Percentiles rank a stretch among this genome's conserved stretches.
Conservation (phyloP, 2,113 vertebrate genomes). For the Lanius ludovicianus region DNA sequence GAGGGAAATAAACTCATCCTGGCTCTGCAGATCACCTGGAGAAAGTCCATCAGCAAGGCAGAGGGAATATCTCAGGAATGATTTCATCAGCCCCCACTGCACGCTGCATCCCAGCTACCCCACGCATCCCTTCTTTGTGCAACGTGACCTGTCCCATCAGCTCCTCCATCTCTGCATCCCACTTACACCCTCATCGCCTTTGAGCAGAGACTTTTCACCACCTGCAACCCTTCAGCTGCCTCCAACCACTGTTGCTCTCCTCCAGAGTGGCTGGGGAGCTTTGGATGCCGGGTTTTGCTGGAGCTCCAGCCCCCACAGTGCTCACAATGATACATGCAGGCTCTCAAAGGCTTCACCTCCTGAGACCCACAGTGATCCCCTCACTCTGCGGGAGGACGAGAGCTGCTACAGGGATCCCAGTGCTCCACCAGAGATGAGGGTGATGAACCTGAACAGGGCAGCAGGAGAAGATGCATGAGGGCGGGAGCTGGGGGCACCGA, state of each 20-base stretch:
- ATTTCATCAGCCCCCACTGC: rapidly evolving
- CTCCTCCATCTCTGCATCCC: background rate
- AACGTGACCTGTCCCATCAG: rapidly evolving
- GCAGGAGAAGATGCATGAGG: background rate
- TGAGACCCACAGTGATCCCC: background rate
- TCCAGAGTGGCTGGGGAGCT: background rate
- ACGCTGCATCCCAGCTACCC: rapidly evolving
- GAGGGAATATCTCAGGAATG: rapidly evolving
- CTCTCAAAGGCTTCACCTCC: background rate
- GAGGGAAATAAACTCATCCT: background rate
- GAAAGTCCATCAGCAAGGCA: background rate
- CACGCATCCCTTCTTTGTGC: rapidly evolving
- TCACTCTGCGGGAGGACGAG: rapidly evolving
- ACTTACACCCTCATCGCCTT: background rate
- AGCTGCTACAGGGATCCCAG: background rate
- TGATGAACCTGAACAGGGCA: background rate
- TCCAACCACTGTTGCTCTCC: rapidly evolving
- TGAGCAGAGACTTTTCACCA: background rate
- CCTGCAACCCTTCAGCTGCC: background rate
- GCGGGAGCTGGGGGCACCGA: background rate
- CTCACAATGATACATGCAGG: background rate
- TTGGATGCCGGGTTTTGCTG: rapidly evolving
- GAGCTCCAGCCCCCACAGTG: rapidly evolving
- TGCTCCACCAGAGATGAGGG: background rate
- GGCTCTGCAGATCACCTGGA: background rate